Evolutionary conservation across 2,113 vertebrate genomes (phyloP).

Genomic region (Aix galericulata): DNA sequence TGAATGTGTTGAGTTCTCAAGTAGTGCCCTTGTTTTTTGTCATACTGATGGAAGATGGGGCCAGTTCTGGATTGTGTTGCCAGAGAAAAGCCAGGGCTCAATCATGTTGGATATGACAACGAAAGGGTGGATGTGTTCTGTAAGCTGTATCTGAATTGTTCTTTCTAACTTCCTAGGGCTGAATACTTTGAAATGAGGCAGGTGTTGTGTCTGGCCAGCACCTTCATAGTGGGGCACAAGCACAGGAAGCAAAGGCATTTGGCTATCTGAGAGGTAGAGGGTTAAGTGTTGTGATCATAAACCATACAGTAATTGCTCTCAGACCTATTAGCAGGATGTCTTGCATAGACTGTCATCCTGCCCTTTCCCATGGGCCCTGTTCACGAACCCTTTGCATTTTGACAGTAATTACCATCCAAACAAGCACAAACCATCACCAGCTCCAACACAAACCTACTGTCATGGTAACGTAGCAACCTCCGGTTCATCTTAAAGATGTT

Average conservation of each 20-base stretch:
- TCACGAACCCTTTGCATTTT: constrained; percentile 63
- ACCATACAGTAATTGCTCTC: constrained; percentile 69
- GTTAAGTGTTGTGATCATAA: constrained; percentile 69
- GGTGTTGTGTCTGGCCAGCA: not conserved
- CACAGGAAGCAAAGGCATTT: not conserved
- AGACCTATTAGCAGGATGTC: constrained; percentile 72
- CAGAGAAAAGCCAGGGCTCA: not conserved
- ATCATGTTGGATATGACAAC: not conserved
- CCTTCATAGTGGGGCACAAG: not conserved
- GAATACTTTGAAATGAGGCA: not conserved
- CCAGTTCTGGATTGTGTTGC: accelerated
- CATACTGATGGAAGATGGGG: not conserved
- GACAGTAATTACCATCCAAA: constrained; percentile 72
- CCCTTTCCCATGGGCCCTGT: constrained; percentile 69
- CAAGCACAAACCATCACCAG: constrained; percentile 69
- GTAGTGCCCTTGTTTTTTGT: not conserved
- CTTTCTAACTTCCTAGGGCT: not conserved
- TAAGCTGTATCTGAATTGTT: not conserved
- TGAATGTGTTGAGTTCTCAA: not conserved
- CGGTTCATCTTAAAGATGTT: constrained; percentile 6
- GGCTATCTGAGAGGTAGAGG: constrained; percentile 45
- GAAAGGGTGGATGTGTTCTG: not conserved
- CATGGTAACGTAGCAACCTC: constrained; percentile 57
- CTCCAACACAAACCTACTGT: constrained; percentile 21
- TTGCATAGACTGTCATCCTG: constrained; percentile 69